Base-by-base conservation (phyloP, 2,113 vertebrate genomes). In the Melanostigma gelatinosum region DNA sequence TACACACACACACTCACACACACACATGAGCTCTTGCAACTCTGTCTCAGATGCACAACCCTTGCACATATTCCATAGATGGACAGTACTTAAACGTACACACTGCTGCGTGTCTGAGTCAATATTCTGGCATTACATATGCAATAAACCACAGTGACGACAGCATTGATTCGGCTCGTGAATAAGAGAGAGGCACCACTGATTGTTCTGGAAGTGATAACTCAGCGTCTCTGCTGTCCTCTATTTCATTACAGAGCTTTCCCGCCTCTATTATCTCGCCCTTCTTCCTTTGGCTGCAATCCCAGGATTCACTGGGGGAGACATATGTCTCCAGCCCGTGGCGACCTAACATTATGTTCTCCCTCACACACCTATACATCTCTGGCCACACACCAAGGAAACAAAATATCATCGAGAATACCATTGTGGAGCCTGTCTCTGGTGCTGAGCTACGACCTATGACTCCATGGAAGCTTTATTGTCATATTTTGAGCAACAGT, bases 161-260 rank as follows among this genome's bases (percentile, higher is more conserved):
- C 90, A 83, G 82, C 88, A 93, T 90, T 91, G 88, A 93, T 93
- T 83, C 80, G 80, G 57, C 71, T 68, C 16, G 83, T 85, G 86
- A 88, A 93, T 88, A 85, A 85, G 83, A 87, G 82, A 90, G 85
- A 73, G 87, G 80, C 69, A 16, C 69, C 52, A 27, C 78, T 88
- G 84, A 92, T 90, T 85, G 86, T 86, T 82, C 83, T 83, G 72
- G 85, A 88, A 88, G 88, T 87, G 90, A 91, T 90, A 92, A 91
- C 81, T 84, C 84, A 73, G 76, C 88, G 85, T 40, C 88, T 91
- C 83, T 77, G 75, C 87, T 83, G 69, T 84, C 85, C 86, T 85
- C 88, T 72, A 72, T 91, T 86, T 88, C 88, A 91, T 91, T 91
- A 87, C 71, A 55, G 38, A 64, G 73, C 80, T 72, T 79, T 70